Percentiles rank a stretch among this genome's conserved stretches.
phyloP scores from a whole-genome alignment of 2,797 vertebrate species.

The Sebastes vulpes region DNA sequence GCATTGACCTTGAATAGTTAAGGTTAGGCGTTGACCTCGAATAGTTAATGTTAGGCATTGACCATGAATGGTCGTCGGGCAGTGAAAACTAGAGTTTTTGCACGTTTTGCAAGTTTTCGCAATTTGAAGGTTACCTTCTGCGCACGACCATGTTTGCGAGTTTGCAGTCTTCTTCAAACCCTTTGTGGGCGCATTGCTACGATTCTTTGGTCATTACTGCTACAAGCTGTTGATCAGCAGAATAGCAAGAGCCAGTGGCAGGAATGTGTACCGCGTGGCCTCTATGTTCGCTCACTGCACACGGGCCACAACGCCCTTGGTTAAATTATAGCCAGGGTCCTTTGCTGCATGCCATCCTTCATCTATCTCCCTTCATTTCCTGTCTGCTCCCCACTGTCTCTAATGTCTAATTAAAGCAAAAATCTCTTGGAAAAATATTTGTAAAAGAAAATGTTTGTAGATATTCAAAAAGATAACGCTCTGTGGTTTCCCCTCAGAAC shows the following conservation, averaged over 20 bases:
- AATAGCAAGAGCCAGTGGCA: background rate
- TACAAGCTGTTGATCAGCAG: background rate
- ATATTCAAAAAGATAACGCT: slow-evolving; percentile 19
- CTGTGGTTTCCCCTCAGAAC: slow-evolving; percentile 19
- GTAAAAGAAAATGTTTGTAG: slow-evolving; percentile 13
- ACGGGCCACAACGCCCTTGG: background rate
- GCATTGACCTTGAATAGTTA: too few relatives aligned
- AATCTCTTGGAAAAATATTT: background rate
- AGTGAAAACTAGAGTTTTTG: too few relatives aligned
- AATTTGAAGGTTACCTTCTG: too few relatives aligned
- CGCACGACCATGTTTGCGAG: too few relatives aligned
- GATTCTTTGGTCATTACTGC: background rate
- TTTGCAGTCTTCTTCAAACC: background rate
- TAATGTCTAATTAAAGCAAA: slow-evolving; percentile 12
- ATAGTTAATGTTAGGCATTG: too few relatives aligned
- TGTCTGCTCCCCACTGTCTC: slow-evolving; percentile 2
- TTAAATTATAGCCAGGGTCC: background rate
- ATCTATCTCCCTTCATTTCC: slow-evolving; percentile 2
- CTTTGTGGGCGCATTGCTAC: background rate
- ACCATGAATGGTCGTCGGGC: too few relatives aligned
- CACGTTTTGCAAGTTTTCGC: too few relatives aligned
- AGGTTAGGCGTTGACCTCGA: too few relatives aligned
- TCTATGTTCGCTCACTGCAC: background rate
- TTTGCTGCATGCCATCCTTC: background rate
- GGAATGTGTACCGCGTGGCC: background rate